phyloP scores from a whole-genome alignment of 1,140 invertebrate species.

The Eumeta japonica region DNA sequence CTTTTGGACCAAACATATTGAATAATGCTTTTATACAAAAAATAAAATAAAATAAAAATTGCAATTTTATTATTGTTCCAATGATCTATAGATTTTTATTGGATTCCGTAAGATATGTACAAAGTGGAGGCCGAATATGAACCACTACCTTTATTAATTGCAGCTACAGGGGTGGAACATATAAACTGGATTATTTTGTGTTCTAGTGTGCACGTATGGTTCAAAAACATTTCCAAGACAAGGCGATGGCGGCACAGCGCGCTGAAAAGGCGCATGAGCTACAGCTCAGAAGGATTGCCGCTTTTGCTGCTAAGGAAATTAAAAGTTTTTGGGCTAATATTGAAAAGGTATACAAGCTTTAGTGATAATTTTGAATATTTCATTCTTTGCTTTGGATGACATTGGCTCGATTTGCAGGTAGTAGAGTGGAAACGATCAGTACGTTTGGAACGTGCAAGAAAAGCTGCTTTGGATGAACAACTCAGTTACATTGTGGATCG shows the following conservation, averaged over 20 bases:
- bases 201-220: constrained; percentile 81
- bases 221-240: constrained; percentile 94
- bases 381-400: too few species aligned
- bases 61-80: too few species aligned
- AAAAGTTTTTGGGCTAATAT: constrained; percentile 95
- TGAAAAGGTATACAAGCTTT: constrained; percentile 80
- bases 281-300: constrained; percentile 82
- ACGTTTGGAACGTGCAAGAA: too few species aligned
- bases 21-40: too few species aligned
- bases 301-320: constrained; percentile 89
- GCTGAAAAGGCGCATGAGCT: constrained; percentile 91
- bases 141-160: neutral
- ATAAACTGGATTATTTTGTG: constrained; percentile 7
- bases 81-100: too few species aligned
- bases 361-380: too few species aligned
- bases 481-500: constrained; percentile 98
- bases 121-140: too few species aligned
- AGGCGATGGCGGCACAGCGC: constrained; percentile 81
- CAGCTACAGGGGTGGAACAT: neutral
- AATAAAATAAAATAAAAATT: too few species aligned
- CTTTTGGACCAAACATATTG: too few species aligned
- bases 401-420: too few species aligned
- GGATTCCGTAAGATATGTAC: too few species aligned
- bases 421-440: too few species aligned
- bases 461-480: constrained; percentile 94